A percentile compares a stretch with the other conserved stretches of the same genome.
Conservation (phyloP, 1,140 invertebrate genomes). For the Cotesia glomerata region DNA sequence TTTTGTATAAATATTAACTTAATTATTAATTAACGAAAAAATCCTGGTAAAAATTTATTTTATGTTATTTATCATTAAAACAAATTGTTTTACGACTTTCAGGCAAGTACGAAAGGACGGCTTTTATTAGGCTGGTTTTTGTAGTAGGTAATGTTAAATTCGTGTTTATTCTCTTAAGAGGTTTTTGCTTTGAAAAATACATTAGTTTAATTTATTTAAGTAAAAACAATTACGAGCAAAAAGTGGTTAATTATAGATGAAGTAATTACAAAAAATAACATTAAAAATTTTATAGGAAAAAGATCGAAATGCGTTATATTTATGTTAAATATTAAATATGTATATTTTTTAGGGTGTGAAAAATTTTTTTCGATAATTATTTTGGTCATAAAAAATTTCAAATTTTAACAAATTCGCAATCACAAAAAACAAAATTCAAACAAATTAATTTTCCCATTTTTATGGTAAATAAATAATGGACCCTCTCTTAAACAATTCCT, state of each 20-base stretch:
- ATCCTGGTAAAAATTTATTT: background rate
- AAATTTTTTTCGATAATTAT: too few species aligned
- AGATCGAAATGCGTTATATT: background rate
- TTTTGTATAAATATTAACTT: background rate
- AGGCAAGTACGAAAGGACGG: background rate
- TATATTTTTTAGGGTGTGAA: too few species aligned
- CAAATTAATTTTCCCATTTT: too few species aligned
- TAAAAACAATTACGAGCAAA: too few species aligned
- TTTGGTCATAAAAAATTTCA: too few species aligned
- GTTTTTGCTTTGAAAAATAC: background rate
- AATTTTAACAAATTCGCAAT: too few species aligned
- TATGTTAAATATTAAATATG: background rate
- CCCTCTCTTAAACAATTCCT: too few species aligned
- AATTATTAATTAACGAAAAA: background rate
- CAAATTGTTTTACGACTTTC: background rate
- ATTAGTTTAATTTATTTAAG: too few species aligned
- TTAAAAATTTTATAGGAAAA: background rate
- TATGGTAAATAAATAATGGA: too few species aligned
- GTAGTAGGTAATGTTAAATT: background rate
- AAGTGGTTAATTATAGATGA: too few species aligned
- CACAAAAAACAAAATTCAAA: too few species aligned
- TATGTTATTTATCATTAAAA: background rate
- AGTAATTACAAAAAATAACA: background rate
- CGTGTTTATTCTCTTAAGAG: background rate
- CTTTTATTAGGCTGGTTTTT: background rate